Evolutionary conservation across 2,888 invertebrate genomes (phyloP).

Genomic region (Nephrotoma flavescens): DNA sequence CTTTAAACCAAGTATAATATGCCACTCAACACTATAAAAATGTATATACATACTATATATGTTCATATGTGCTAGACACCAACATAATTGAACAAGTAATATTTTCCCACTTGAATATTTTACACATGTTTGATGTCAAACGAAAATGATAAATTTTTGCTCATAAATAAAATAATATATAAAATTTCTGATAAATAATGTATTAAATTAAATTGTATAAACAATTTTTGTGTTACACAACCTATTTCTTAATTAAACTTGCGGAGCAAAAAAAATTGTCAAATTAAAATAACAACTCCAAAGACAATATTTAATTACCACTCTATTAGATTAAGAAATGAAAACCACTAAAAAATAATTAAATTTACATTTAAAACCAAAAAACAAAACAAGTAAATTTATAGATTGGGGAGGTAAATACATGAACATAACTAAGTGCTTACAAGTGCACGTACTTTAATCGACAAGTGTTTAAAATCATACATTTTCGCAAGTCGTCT

Average conservation of each 20-base stretch:
- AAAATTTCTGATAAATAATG: not conserved
- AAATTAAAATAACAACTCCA: not conserved
- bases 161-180: not conserved
- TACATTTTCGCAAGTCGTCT: not conserved
- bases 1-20: not conserved
- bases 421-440: too few species aligned
- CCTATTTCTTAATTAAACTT: not conserved
- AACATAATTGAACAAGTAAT: not conserved
- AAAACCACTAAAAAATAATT: not conserved
- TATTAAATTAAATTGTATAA: not conserved
- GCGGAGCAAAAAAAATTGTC: too few species aligned
- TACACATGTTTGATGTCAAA: not conserved
- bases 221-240: not conserved
- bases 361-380: not conserved
- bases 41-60: not conserved
- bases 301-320: not conserved
- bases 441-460: not conserved
- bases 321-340: not conserved
- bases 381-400: not conserved
- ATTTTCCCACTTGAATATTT: not conserved
- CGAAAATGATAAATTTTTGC: not conserved
- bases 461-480: not conserved
- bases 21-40: not conserved
- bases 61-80: not conserved
- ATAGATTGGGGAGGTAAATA: too few species aligned